Evolutionary conservation across 2,888 invertebrate species (phyloP).

Genomic region (Cynaeus angustus): DNA sequence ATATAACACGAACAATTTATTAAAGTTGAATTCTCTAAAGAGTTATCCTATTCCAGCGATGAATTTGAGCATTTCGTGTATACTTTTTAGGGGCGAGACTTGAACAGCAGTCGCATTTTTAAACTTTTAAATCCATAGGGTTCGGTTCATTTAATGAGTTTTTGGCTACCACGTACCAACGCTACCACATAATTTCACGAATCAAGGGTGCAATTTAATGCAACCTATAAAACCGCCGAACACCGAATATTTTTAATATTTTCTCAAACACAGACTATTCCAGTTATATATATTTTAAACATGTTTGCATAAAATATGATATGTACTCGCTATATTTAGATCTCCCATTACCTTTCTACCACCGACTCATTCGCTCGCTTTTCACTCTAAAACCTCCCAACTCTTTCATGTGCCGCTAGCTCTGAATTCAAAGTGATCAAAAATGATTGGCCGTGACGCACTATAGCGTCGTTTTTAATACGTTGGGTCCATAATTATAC

Average conservation of each 20-base stretch:
- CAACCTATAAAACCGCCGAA: slow-evolving; percentile 22
- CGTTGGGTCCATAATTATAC: slow-evolving; percentile 4
- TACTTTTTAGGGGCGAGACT: slow-evolving; percentile 37
- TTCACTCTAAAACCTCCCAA: slow-evolving; percentile 16
- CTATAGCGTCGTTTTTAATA: slow-evolving; percentile 12
- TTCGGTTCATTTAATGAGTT: slow-evolving; percentile 50
- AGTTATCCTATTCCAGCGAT: slow-evolving; percentile 26
- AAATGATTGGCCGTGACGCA: slow-evolving; percentile 10
- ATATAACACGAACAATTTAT: slow-evolving; percentile 34
- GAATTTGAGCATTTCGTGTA: slow-evolving; percentile 38
- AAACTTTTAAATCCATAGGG: slow-evolving; percentile 51
- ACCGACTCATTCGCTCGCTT: slow-evolving; percentile 1
- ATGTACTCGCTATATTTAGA: slow-evolving; percentile 19
- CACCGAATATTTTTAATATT: slow-evolving; percentile 21
- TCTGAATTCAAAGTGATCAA: slow-evolving; percentile 18
- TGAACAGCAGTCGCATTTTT: slow-evolving; percentile 43
- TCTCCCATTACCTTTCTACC: slow-evolving; percentile 14
- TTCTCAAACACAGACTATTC: slow-evolving; percentile 11
- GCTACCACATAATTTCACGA: slow-evolving; percentile 36
- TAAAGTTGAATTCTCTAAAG: slow-evolving; percentile 37
- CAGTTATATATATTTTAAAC: slow-evolving; percentile 17
- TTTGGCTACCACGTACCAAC: slow-evolving; percentile 30
- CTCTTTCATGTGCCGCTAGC: slow-evolving; percentile 17
- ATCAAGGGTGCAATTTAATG: slow-evolving; percentile 35
- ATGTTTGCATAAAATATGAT: slow-evolving; percentile 25